Base-by-base conservation (phyloP, 2,888 invertebrate genomes). In the Dione vanillae region DNA sequence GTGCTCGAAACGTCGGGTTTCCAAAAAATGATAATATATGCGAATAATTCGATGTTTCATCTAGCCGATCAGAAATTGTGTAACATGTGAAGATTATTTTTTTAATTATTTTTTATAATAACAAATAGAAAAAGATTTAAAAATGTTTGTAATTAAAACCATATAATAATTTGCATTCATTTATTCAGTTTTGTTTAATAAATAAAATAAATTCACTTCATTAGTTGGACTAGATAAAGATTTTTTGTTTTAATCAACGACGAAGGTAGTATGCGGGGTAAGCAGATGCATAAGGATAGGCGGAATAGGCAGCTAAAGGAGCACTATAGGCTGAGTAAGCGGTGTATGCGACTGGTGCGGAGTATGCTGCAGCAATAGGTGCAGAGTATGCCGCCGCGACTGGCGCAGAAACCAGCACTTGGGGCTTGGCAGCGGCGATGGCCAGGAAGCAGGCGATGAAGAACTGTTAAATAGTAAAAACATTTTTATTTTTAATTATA, bases 361-460 rank as follows among this genome's bases (percentile, higher is more conserved):
- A 52, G 71, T 73, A 77, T 14, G 76, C 75, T 1, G 76, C 69
- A 37, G 85, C 80, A 19, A 82, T 78, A 19, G 86, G 83, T 19
- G 88, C 82, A 35, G 83, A 82, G 80, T 87, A 87, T 19, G 86
- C 85, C 9, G 85, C 80, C 6, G 83, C 81, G 14, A 84, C 76
- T 2, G 89, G 87, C 0, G 88, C 83, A 6, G 82, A 80, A 54
- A 88, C 89, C 78, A 86, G 76, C 54, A 87, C 70, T 41, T 80
- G 83, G 56, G 93, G 92, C 78, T 90, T 89, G 67, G 94, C 93
- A 51, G 88, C 85, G 58, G 90, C 94, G 71, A 91, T 76, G 40
- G 92, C 94, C 85, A 94, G 77, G 78, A 94, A 82, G 78, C 93
- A 94, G 61, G 90, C 85, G 83, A 94, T 84, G 73, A 89, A 76